Conservation (phyloP, 2,888 invertebrate species). For the Platynereis dumerilii region DNA sequence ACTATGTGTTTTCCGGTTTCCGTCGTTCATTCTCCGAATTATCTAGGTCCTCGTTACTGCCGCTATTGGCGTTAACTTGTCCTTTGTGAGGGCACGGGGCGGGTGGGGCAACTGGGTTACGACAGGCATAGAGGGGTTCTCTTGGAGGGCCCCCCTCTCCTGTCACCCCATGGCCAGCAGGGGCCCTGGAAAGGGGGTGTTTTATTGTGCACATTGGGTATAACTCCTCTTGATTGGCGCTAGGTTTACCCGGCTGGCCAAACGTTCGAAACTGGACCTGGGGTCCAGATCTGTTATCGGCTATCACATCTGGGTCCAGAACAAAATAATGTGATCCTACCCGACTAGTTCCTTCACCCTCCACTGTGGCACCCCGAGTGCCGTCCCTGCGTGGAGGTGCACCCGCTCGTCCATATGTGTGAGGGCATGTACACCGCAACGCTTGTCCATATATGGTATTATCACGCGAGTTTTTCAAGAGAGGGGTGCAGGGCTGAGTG, state of each 20-base stretch:
- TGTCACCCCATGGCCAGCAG: slow-evolving; percentile 7
- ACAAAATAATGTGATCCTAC: slow-evolving; percentile 21
- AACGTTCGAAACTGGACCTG: slow-evolving; percentile 6
- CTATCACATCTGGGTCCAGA: slow-evolving; percentile 21
- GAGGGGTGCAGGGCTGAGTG: slow-evolving; percentile 22
- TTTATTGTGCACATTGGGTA: slow-evolving; percentile 4
- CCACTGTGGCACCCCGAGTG: slow-evolving; percentile 1
- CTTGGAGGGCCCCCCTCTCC: slow-evolving; percentile 12
- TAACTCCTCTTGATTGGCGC: slow-evolving; percentile 1
- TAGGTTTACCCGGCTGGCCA: background rate
- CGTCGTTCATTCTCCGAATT: slow-evolving; percentile 6
- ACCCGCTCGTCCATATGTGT: slow-evolving; percentile 12
- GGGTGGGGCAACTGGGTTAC: background rate
- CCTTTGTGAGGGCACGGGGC: background rate
- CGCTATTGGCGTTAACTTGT: background rate
- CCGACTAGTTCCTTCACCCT: slow-evolving; percentile 5
- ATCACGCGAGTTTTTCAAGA: slow-evolving; percentile 16
- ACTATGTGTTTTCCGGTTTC: slow-evolving; percentile 3
- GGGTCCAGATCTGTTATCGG: background rate
- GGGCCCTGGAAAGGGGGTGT: slow-evolving; percentile 1
- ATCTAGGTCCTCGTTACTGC: slow-evolving; percentile 2
- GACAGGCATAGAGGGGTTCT: slow-evolving; percentile 3
- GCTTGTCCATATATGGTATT: slow-evolving; percentile 23
- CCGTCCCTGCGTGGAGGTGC: background rate
- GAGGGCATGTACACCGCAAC: slow-evolving; percentile 19